Conservation (phyloP, 1,140 invertebrate species). For the Euborellia annulipes region DNA sequence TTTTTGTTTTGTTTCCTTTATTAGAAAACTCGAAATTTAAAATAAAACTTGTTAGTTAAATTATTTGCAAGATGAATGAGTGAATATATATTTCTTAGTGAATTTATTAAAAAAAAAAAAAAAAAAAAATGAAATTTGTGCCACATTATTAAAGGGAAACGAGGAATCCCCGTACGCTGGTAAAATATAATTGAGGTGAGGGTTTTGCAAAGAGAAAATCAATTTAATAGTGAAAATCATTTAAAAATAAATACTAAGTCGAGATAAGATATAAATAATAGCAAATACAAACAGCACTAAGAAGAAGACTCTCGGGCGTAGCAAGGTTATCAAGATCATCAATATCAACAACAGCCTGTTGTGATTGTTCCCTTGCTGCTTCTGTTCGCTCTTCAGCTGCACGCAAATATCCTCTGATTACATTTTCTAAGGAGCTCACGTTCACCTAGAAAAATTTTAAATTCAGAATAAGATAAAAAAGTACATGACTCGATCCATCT, state of each 20-base stretch:
- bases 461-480: slow-evolving; percentile 6
- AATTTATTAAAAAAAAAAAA: no score
- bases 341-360: slow-evolving; percentile 78
- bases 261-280: no score
- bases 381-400: slow-evolving; percentile 94
- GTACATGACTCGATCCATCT: not conserved
- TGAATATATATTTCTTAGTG: no score
- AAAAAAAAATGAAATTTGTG: no score
- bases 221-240: not conserved
- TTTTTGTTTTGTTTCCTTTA: no score
- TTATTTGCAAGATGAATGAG: no score
- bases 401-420: slow-evolving; percentile 79
- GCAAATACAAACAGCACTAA: no score
- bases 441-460: slow-evolving; percentile 42
- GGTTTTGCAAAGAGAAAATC: not conserved
- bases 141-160: no score
- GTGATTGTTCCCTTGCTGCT: slow-evolving; percentile 81
- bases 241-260: slow-evolving; percentile 22
- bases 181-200: no score
- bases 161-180: no score
- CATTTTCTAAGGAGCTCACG: slow-evolving; percentile 86
- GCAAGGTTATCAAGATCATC: slow-evolving; percentile 96
- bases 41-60: no score
- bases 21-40: no score
- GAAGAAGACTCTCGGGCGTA: slow-evolving; percentile 90